Evolutionary conservation across 2,797 vertebrate genomes (phyloP).

Genomic region (Rhynchotus rufescens): DNA sequence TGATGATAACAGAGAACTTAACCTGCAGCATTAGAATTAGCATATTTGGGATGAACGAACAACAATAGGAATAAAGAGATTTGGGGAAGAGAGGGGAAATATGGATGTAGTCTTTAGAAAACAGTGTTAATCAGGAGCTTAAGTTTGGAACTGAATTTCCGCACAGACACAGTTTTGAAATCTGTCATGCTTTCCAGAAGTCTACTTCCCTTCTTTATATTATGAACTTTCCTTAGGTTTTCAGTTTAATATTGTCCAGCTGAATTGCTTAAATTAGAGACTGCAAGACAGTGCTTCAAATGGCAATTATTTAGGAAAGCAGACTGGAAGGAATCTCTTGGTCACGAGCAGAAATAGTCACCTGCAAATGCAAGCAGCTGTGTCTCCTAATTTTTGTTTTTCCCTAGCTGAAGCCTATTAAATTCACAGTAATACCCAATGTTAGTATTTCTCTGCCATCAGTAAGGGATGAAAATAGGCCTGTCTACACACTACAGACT

Average conservation of each 20-base stretch:
- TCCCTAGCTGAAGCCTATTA: background rate
- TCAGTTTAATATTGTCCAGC: background rate
- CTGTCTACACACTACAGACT: background rate
- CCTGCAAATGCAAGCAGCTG: background rate
- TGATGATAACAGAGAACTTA: background rate
- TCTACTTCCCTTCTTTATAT: background rate
- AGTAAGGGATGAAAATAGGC: background rate
- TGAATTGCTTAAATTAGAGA: constrained; percentile 1
- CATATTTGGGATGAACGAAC: background rate
- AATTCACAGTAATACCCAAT: background rate
- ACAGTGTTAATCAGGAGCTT: background rate
- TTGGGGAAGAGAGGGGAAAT: background rate
- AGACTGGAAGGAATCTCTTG: background rate
- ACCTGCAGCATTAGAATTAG: background rate
- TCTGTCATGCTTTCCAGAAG: background rate
- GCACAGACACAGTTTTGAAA: background rate
- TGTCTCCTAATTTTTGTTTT: background rate
- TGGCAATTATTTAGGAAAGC: background rate
- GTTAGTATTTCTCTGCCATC: background rate
- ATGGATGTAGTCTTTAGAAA: background rate
- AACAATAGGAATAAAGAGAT: background rate
- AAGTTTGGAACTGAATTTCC: background rate
- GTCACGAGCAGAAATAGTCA: background rate
- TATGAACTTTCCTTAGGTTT: background rate
- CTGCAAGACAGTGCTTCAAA: background rate